A percentile compares a stretch with the other conserved stretches of the same genome.
Conservation (phyloP, 2,888 invertebrate species). For the Lottia gigantea region DNA sequence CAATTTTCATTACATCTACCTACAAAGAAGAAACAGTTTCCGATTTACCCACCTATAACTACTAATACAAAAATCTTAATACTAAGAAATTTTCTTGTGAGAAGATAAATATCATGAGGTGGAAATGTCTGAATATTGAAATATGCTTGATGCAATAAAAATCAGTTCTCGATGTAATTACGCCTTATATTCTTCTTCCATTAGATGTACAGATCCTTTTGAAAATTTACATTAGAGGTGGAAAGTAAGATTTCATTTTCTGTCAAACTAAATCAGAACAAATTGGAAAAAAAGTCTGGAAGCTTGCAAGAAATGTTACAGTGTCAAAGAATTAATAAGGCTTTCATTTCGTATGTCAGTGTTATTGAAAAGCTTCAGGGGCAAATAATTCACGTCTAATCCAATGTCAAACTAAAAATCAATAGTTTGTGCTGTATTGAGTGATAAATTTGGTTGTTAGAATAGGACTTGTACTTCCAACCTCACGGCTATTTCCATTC, state of each 20-base stretch:
- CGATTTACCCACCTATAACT: too few relatives aligned
- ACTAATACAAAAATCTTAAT: too few relatives aligned
- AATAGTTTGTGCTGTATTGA: conserved; percentile 1
- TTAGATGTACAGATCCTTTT: too few relatives aligned
- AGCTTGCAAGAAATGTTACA: neutral
- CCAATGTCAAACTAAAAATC: conserved; percentile 2
- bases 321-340: neutral
- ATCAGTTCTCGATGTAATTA: too few relatives aligned
- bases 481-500: neutral
- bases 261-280: conserved; percentile 9
- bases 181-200: too few relatives aligned
- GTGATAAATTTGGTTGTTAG: conserved; percentile 6
- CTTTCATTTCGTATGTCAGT: conserved; percentile 3
- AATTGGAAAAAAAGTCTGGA: neutral
- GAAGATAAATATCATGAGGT: too few relatives aligned
- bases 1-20: too few relatives aligned
- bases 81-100: too few relatives aligned
- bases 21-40: too few relatives aligned
- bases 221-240: too few relatives aligned
- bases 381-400: neutral
- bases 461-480: neutral
- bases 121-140: too few relatives aligned
- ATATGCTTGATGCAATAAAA: too few relatives aligned
- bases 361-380: conserved; percentile 6
- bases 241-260: neutral